Evolutionary conservation across 2,113 vertebrate genomes (phyloP).

Genomic region (Serinus canaria): DNA sequence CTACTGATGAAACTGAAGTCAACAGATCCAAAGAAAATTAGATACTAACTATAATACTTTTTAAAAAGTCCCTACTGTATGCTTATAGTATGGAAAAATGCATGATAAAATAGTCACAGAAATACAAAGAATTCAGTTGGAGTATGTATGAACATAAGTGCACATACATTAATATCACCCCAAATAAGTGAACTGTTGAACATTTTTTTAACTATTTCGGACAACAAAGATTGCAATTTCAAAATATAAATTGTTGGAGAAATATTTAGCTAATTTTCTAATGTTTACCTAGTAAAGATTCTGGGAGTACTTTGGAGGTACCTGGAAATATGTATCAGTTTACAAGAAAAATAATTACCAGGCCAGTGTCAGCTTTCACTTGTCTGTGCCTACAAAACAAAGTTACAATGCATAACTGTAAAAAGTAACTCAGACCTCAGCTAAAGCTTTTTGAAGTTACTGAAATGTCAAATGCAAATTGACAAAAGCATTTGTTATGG

Average conservation of each 20-base stretch:
- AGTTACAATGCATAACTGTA: background rate
- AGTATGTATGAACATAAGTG: background rate
- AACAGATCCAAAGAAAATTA: background rate
- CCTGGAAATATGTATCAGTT: background rate
- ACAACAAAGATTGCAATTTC: background rate
- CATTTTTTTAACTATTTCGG: background rate
- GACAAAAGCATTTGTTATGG: background rate
- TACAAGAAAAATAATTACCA: background rate
- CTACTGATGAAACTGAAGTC: background rate
- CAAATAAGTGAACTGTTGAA: background rate
- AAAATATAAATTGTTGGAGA: background rate
- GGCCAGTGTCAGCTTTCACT: background rate
- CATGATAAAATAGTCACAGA: background rate
- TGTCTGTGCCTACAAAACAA: background rate
- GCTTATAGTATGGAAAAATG: background rate
- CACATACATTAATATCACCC: background rate
- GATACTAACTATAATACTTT: background rate
- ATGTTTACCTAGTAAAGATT: background rate
- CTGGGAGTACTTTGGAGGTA: background rate
- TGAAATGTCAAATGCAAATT: background rate
- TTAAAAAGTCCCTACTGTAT: background rate
- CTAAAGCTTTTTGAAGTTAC: background rate
- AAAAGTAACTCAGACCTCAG: background rate
- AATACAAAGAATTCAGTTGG: background rate
- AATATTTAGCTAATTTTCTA: background rate